Evolutionary conservation across 2,888 invertebrate species (phyloP), one percentile per base, ranked within the genome.

Genomic region (Caenorhabditis afra): DNA sequence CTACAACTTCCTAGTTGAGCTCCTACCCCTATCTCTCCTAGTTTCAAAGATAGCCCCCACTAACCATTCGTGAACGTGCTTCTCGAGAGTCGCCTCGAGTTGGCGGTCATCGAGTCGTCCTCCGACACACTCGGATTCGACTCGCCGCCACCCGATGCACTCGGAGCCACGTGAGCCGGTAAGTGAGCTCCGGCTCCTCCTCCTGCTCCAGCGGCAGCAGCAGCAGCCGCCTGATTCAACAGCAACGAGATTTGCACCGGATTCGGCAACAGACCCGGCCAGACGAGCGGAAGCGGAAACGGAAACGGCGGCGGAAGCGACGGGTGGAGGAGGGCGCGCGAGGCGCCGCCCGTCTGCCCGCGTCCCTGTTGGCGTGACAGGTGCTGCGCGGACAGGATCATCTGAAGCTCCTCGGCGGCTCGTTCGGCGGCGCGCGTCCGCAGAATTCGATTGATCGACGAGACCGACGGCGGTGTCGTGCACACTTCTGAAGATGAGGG

Each of bases 401-500:
- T 92, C 0, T 96, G 96, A 87, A 97, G 96, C 91, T 97, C 97
- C 0, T 96, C 96, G 0, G 97, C 97, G 0, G 97, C 97, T 7
- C 97, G 92, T 91, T 98, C 97, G 0, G 97, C 97, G 0, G 97
- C 97, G 12, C 97, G 93, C 91, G 97, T 97, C 81, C 98, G 92
- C 66, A 98, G 92, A 90, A 98, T 98, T 87, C 98, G 93, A 92
- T 97, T 97, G 91, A 97, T 97, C 85, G 96, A 96, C 89, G 96
- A 96, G 3, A 97, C 97, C 61, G 96, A 96, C 0, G 98, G 98
- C 0, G 97, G 87, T 8, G 89, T 90, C 16, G 87, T 95, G 91
- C 97, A 98, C 8, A 97, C 95, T 66, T 70, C 80, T 80, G 67
- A 5, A 70, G 64, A 11, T 4, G 1, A 41, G 1, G 16, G 35